Conservation (phyloP, 2,888 invertebrate genomes). For the Eubasilissa splendida region DNA sequence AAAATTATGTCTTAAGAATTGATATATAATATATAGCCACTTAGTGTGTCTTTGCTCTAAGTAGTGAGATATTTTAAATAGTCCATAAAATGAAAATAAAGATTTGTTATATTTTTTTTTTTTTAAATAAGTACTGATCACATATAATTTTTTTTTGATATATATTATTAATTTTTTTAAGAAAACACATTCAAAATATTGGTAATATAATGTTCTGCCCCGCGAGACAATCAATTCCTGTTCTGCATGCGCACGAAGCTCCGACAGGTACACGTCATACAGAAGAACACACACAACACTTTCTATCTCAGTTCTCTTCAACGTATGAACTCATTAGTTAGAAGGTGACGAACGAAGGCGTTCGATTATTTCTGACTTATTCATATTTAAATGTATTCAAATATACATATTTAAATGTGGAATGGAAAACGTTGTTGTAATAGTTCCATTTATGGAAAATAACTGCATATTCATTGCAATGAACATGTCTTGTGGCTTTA, state of each 20-base stretch:
- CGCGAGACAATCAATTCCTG: conserved; percentile 52
- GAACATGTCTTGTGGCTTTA: neutral
- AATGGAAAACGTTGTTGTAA: conserved; percentile 5
- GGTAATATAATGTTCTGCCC: neutral
- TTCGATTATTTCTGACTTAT: neutral
- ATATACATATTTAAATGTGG: neutral
- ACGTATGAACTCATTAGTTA: neutral
- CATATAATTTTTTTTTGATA: too few species aligned
- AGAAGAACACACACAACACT: conserved; percentile 28
- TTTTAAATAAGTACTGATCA: too few species aligned
- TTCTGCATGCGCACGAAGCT: conserved; percentile 55
- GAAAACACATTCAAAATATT: too few species aligned
- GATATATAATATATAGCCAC: too few species aligned
- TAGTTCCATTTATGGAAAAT: neutral
- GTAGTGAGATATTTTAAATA: too few species aligned
- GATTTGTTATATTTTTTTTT: too few species aligned
- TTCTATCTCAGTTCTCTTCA: conserved; percentile 34
- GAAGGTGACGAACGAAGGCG: neutral
- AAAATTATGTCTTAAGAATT: too few species aligned
- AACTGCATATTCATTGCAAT: neutral
- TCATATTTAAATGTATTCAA: neutral
- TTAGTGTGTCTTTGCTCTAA: too few species aligned
- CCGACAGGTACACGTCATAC: conserved; percentile 44
- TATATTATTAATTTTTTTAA: too few species aligned
- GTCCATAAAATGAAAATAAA: too few species aligned